Conservation (phyloP, 2,113 vertebrate species). For the Amphiprion ocellaris region DNA sequence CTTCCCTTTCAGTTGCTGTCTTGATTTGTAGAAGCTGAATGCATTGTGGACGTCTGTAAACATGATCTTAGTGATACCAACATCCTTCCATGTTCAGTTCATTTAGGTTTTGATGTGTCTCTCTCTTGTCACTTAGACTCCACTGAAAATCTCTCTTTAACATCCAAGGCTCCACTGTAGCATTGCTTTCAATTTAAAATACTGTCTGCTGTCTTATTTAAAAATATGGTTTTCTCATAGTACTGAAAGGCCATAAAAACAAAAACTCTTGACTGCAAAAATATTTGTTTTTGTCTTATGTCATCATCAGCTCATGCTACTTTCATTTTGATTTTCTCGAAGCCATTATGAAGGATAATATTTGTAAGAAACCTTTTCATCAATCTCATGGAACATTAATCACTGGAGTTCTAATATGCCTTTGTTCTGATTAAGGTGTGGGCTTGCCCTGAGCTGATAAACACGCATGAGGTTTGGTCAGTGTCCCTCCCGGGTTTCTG, state of each 20-base stretch:
- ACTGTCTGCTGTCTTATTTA: conserved; percentile 31
- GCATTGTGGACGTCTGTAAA: conserved; percentile 34
- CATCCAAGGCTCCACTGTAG: conserved; percentile 4
- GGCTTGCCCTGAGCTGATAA: conserved; percentile 74
- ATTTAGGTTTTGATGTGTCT: conserved; percentile 47
- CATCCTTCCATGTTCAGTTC: conserved; percentile 41
- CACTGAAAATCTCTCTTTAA: conserved; percentile 24
- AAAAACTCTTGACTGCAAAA: conserved; percentile 19
- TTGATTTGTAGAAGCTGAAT: conserved; percentile 36
- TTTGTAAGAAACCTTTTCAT: conserved; percentile 62
- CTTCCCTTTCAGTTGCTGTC: conserved; percentile 53
- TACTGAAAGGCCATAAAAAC: conserved; percentile 17
- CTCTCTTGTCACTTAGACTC: conserved; percentile 20
- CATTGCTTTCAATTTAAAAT: conserved; percentile 37
- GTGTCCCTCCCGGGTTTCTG: conserved; percentile 50
- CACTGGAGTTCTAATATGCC: conserved; percentile 68
- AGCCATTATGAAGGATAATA: conserved; percentile 73
- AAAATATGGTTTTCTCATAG: conserved; percentile 19
- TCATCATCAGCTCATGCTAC: conserved; percentile 16
- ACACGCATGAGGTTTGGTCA: conserved; percentile 62
- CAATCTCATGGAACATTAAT: conserved; percentile 68
- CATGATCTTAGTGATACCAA: conserved; percentile 19
- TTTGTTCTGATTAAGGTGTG: conserved; percentile 69
- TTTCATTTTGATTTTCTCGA: conserved; percentile 59
- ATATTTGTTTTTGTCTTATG: conserved; percentile 29